Conservation (phyloP, 2,888 invertebrate species). For the Sisyra nigra region DNA sequence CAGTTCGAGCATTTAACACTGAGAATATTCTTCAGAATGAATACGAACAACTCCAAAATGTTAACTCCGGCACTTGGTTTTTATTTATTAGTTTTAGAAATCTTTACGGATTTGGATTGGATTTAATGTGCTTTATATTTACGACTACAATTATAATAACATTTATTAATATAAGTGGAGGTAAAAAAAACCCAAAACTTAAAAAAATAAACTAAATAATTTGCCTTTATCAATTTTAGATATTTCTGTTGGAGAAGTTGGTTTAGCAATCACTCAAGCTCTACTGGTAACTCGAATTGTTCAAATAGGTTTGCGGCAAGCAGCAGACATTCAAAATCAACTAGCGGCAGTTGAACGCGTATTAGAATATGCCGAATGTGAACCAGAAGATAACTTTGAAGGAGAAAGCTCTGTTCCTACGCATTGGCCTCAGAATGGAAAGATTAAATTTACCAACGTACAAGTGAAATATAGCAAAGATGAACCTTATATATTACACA, state of each 20-base stretch:
- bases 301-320: conserved; percentile 69
- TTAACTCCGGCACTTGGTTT: conserved; percentile 50
- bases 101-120: conserved; percentile 48
- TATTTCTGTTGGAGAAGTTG: conserved; percentile 38
- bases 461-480: conserved; percentile 48
- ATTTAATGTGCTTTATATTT: conserved; percentile 44
- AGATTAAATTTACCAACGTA: conserved; percentile 41
- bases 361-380: conserved; percentile 60
- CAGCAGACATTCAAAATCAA: conserved; percentile 64
- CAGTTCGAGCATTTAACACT: conserved; percentile 65
- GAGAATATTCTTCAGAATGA: conserved; percentile 38
- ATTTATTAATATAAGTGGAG: conserved; percentile 25
- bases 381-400: conserved; percentile 37
- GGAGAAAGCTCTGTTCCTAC: conserved; percentile 34
- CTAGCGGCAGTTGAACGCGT: conserved; percentile 73
- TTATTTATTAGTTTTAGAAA: conserved; percentile 45
- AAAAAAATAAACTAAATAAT: no score
- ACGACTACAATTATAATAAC: conserved; percentile 47
- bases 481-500: conserved; percentile 50
- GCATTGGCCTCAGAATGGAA: conserved; percentile 53
- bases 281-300: conserved; percentile 41
- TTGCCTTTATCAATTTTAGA: not conserved
- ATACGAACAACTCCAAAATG: conserved; percentile 39
- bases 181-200: not conserved
- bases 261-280: conserved; percentile 48